Evolutionary conservation across 2,888 invertebrate genomes (phyloP), one percentile per base, ranked within the genome.

Genomic region (Tetragonisca angustula): DNA sequence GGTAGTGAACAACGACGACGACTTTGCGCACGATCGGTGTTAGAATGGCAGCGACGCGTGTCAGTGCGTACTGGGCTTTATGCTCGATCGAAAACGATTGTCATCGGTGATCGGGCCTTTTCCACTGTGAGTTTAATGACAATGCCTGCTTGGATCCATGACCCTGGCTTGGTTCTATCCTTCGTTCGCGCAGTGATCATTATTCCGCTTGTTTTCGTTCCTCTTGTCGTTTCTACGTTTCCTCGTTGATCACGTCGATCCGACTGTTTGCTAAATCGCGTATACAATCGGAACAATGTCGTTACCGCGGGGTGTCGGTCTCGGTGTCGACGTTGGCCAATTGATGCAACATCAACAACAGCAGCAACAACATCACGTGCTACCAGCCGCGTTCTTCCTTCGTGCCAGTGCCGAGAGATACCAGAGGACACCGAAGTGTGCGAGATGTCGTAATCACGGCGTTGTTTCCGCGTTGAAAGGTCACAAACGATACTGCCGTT

Each of bases 371-470:
- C 97, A 97, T 94, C 97, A 97, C 62, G 98, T 98, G 84, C 94
- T 98, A 94, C 98, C 98, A 70, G 98, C 98, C 86, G 97, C 97
- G n/a, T 98, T 98, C 95, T 98, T 98, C 95, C 95, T 98, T 82
- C 96, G 98, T 90, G 98, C 98, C 81, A 95, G 95, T 83, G 97
- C 97, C 36, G 99, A 99, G 94, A 96, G 99, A 92, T 99, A 98
- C 95, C 99, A 99, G 95, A 95, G 99, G 89, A 99, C 99, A 27
- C 99, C 99, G 62, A 99, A 99, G 95, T 99, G 99, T 95, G 99
- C 99, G 81, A 96, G 99, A 76, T 99, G 99, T 94, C 96, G 99
- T 83, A 99, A 99, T 95, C 99, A 99, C 96, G 99, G 99, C 90
- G 98, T 99, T 87, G 99, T 99, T 81, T 98, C 99, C 49, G 98